Evolutionary conservation across 1,140 invertebrate genomes (phyloP), one percentile per base, ranked within the genome.

Genomic region (Stegodyphus mimosarum): DNA sequence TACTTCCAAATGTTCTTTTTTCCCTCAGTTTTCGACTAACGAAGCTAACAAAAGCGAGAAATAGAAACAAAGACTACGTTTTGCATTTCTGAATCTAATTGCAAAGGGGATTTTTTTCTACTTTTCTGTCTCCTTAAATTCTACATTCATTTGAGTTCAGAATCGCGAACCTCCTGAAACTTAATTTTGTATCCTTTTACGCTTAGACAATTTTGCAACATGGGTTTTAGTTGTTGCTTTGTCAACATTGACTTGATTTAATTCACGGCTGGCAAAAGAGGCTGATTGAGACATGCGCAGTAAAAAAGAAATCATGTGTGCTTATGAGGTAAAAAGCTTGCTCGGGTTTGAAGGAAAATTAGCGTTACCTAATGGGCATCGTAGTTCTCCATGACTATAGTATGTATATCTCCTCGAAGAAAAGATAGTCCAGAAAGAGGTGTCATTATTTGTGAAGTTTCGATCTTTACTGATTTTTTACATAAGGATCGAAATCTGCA

Each of bases 71-170:
- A 79, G 77, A 11, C 77, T 48, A 66, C 69, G 69, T 53, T 51
- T 70, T 70, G 77, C 70, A 79, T 79, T 79, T 79, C 77, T 64
- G 77, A 50, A 79, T 79, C 77, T 79, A 79, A 79, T 79, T 79
- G 77, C 77, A 55, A 79, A 64, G 77, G 55, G 53, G 63, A 67
- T 13, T 13, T 33, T 79, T 60, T 60, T 60, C 4, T 60, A 11
- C 9, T 33, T 33, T 70, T 60, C 55, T 15, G 55, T 60, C 15
- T 5, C 55, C 9, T 60, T 5, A 60, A 15, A 15, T 60, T 60
- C 55, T 60, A 15, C 15, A 33, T 69, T 64, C 55, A 11, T 63
- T 63, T 48, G 17, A 33, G 74, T 33, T 33, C 33, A 33, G 33
- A 76, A 67, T 9, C 9, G 1, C 67, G 69, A 79, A 79, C 77